These are phyloP conservation scores for Lepidurus packardi DNA, from an alignment of 1,140 invertebrate genomes.

Conservation along the genomic window DNA sequence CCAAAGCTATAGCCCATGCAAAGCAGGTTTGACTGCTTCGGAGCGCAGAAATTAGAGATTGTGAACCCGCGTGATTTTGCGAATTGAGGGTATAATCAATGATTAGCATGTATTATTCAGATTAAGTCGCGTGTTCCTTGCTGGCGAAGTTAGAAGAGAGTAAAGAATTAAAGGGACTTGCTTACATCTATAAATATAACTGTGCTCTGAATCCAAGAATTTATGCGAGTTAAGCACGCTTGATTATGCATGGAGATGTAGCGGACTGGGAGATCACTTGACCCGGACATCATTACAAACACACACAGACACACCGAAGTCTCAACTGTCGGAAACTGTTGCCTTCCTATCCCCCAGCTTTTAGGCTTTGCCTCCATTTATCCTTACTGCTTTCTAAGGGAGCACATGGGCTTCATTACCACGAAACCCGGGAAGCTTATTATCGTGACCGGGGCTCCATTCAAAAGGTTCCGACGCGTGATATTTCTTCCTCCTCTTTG, in stretches of 20 bases:
- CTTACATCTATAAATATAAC: too few species aligned
- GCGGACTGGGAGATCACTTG: background rate
- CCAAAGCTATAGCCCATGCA: too few species aligned
- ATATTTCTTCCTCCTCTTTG: too few species aligned
- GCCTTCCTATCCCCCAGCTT: background rate
- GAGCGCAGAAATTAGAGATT: too few species aligned
- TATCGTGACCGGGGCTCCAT: background rate
- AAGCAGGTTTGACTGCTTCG: too few species aligned
- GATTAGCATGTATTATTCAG: too few species aligned
- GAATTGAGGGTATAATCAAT: too few species aligned
- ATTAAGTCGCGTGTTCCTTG: too few species aligned
- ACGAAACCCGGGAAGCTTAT: background rate
- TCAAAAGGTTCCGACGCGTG: background rate
- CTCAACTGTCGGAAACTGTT: constrained; percentile 15
- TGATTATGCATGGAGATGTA: constrained; percentile 6
- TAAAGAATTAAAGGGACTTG: too few species aligned
- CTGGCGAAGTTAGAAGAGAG: too few species aligned
- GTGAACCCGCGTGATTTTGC: too few species aligned
- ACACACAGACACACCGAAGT: background rate
- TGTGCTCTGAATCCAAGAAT: background rate
- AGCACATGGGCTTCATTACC: constrained; percentile 8
- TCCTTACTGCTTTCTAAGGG: background rate
- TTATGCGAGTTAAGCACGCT: background rate
- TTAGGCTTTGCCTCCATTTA: background rate
- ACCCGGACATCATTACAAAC: constrained; percentile 21